These are phyloP conservation scores for Trematomus bernacchii DNA, from an alignment of 2,797 vertebrate genomes.

Conservation along the genomic window DNA sequence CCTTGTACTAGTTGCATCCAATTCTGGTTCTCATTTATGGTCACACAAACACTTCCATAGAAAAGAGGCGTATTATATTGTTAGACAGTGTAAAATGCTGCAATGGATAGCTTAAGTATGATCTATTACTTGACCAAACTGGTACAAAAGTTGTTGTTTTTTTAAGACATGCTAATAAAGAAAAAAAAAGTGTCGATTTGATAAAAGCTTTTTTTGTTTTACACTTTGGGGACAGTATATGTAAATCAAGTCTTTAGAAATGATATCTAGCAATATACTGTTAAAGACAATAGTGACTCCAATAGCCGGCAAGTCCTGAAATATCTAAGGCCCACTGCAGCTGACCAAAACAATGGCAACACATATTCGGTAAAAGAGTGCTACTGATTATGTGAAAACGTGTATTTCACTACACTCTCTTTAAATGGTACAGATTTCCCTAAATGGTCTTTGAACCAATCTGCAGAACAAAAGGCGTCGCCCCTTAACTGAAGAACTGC, in stretches of 20 bases:
- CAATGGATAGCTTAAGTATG: neutral
- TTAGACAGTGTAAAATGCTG: neutral
- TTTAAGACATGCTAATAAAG: neutral
- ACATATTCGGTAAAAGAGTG: neutral
- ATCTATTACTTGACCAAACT: too few relatives aligned
- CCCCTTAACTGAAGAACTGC: constrained; percentile 83
- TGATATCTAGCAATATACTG: too few relatives aligned
- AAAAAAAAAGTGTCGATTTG: too few relatives aligned
- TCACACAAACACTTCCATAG: neutral
- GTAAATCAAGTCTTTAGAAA: too few relatives aligned
- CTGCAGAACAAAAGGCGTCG: constrained; percentile 78
- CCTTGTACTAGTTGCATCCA: neutral
- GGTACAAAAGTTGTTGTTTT: too few relatives aligned
- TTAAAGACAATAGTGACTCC: constrained; percentile 24
- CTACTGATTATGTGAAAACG: neutral
- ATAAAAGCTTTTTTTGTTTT: too few relatives aligned
- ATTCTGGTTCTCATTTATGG: neutral
- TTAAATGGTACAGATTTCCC: neutral
- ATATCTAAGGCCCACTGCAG: constrained; percentile 29
- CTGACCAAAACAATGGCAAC: constrained; percentile 6
- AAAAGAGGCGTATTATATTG: neutral
- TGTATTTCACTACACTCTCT: accelerated
- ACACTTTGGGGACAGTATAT: too few relatives aligned
- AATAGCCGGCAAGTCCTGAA: constrained; percentile 1
- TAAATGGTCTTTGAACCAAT: constrained; percentile 1